Evolutionary conservation across 2,888 invertebrate species (phyloP).

Genomic region (Blastobasis lacticolella): DNA sequence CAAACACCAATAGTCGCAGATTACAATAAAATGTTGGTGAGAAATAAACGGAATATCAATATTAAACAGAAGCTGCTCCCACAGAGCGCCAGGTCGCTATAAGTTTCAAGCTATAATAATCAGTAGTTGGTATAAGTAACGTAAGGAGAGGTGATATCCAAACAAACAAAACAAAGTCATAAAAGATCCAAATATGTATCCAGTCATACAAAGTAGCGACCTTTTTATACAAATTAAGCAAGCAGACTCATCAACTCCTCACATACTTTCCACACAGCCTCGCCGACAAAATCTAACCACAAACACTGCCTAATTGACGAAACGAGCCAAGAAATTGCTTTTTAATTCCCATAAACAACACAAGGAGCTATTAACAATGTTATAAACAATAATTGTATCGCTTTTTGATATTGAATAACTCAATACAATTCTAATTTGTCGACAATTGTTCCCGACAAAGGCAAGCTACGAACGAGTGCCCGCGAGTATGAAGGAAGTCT

Average conservation of each 20-base stretch:
- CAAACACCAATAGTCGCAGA: too few relatives aligned
- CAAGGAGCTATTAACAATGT: slow-evolving; percentile 23
- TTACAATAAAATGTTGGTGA: too few relatives aligned
- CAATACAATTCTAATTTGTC: slow-evolving; percentile 75
- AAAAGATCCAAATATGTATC: neutral
- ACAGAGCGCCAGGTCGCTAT: too few relatives aligned
- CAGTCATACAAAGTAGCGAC: neutral
- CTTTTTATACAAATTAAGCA: too few relatives aligned
- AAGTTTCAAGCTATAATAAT: too few relatives aligned
- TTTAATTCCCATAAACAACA: slow-evolving; percentile 11
- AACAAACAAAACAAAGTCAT: neutral
- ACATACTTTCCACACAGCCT: too few relatives aligned
- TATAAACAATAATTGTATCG: slow-evolving; percentile 62
- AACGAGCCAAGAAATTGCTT: slow-evolving; percentile 7
- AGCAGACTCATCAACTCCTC: too few relatives aligned
- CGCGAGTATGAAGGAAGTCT: slow-evolving; percentile 73
- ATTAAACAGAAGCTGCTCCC: too few relatives aligned
- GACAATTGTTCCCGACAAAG: slow-evolving; percentile 74
- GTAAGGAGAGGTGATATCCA: too few relatives aligned
- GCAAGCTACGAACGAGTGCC: slow-evolving; percentile 70
- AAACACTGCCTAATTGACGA: neutral
- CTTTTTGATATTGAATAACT: slow-evolving; percentile 71
- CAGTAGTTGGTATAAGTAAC: too few relatives aligned
- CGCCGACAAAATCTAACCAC: neutral
- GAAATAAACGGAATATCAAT: too few relatives aligned